Evolutionary conservation across 2,797 vertebrate species (phyloP), one percentile per base, ranked within the genome.

Genomic region (Channallabes apus): DNA sequence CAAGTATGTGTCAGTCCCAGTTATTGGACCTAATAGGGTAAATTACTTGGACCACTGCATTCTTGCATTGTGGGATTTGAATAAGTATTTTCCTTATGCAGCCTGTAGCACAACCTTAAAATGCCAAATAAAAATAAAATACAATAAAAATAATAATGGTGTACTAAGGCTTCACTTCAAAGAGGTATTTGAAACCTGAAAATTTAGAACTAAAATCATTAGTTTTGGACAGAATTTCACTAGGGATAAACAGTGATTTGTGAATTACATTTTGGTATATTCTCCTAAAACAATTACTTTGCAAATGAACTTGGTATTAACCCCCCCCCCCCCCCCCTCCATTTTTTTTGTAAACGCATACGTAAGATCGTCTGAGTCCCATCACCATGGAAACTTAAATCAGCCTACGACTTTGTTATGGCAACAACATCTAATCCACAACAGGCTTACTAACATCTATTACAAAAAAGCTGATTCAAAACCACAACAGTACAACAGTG

Each of bases 371-470:
- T 20, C 29, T 12, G 46, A 67, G n/a, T 20, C 86, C 9, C 18
- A 85, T 91, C 86, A 58, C 90, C 85, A 90, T 90, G 84, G 90
- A 61, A 90, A 91, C 89, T 81, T 29, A 78, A 88, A 84, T 88
- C 85, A 85, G 75, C 79, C 83, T 79, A 65, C 64, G 38, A 20
- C 32, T 89, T 89, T 87, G 89, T 87, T 88, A 91, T 91, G 88
- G 88, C 89, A 91, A 91, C 90, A 85, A 73, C 54, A 59, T 71
- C 85, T 78, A 80, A 56, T 41, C 15, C 62, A 35, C 46, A n/a
- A 41, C 24, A 51, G 29, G 17, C 41, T 46, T 62, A 54, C 29
- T 65, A 76, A 54, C 7, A 20, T 5, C 56, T 64, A 22, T 80
- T 9, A 68, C 59, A 69, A 69, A 3, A 18, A 32, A 14, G 64